Conservation (phyloP, 30 jellyfish, hydroid and myxozoan species). For the Cassiopea xamachana region DNA sequence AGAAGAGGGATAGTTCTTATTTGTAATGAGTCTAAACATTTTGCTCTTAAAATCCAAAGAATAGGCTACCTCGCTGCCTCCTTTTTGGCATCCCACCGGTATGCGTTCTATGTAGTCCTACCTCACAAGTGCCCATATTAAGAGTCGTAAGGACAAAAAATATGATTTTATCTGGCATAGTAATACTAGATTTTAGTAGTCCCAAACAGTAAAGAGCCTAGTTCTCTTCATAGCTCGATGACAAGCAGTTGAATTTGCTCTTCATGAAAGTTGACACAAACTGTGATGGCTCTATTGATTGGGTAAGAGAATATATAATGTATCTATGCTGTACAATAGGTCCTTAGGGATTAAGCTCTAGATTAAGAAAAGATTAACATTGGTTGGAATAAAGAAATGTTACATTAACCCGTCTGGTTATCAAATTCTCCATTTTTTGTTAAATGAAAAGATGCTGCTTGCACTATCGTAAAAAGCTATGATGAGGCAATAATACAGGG, state of each 20-base stretch:
- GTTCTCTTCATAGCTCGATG: conserved; percentile 61
- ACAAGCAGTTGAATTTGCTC: conserved; percentile 77
- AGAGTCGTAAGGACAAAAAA: too few species aligned
- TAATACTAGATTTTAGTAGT: neutral
- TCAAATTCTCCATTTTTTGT: neutral
- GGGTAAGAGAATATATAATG: conserved; percentile 52
- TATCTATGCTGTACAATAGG: neutral
- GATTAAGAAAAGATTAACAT: neutral
- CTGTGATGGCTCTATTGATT: conserved; percentile 94
- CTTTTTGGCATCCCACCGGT: too few species aligned
- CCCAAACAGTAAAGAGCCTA: neutral
- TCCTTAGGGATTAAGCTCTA: neutral
- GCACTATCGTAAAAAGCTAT: neutral
- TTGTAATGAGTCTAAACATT: too few species aligned
- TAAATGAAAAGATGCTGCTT: neutral
- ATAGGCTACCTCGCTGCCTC: too few species aligned
- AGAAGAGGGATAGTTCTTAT: too few species aligned
- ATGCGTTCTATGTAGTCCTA: too few species aligned
- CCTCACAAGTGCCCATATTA: too few species aligned
- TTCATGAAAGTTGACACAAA: conserved; percentile 96
- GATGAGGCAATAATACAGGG: too few species aligned
- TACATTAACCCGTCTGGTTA: neutral
- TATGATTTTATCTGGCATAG: too few species aligned
- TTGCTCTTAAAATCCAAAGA: too few species aligned
- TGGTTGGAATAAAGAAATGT: neutral